phyloP scores from a whole-genome alignment of 2,797 vertebrate genomes.

The Miichthys miiuy region DNA sequence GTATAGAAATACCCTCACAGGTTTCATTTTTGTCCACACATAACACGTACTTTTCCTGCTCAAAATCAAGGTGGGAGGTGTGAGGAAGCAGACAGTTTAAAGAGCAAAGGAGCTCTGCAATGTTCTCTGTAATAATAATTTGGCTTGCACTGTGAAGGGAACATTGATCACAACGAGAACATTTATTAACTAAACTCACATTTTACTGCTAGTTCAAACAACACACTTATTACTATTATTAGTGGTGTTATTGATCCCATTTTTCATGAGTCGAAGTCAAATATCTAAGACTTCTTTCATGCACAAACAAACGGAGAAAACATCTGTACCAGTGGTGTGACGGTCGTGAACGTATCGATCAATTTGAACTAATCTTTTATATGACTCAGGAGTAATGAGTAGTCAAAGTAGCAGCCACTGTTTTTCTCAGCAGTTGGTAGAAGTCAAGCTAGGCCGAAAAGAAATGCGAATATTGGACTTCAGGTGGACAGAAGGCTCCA shows the following conservation, averaged over 20 bases:
- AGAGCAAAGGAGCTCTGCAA: constrained; percentile 1
- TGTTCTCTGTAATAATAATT: not conserved
- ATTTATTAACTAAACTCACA: constrained; percentile 8
- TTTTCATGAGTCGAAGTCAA: no score
- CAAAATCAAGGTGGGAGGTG: constrained; percentile 4
- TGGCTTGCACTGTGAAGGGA: constrained; percentile 6
- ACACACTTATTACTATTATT: no score
- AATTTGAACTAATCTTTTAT: no score
- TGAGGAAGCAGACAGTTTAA: not conserved
- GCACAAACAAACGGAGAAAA: no score
- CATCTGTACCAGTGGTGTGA: no score
- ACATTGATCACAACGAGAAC: constrained; percentile 8
- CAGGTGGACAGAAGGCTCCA: not conserved
- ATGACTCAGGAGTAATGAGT: no score
- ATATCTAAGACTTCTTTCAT: no score
- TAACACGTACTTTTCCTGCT: not conserved
- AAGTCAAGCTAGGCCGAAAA: not conserved
- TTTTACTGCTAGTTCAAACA: not conserved
- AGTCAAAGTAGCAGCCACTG: no score
- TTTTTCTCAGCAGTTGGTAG: not conserved
- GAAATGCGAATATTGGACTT: not conserved
- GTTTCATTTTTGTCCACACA: not conserved
- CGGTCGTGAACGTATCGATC: no score
- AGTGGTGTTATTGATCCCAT: no score
- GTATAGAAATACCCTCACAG: not conserved